Base-by-base conservation (phyloP, 2,113 vertebrate species). In the Pollachius pollachius region DNA sequence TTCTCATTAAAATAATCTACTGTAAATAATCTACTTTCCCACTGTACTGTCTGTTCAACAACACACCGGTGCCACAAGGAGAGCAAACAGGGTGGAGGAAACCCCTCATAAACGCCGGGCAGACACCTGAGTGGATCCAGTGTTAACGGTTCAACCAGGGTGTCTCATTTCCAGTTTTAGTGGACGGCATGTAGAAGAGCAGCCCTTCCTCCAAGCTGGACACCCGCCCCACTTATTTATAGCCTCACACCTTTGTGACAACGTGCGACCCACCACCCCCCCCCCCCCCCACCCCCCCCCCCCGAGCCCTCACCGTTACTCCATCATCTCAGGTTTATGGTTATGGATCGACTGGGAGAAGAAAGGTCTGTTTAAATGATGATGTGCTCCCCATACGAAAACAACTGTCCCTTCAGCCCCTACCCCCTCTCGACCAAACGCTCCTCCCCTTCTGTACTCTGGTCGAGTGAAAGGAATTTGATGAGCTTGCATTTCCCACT, bases 391-490 rank as follows among this genome's bases (percentile, higher is more conserved):
- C 21, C 21, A 71, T 56, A 65, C 16, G 19, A 9, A 63, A 12
- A 60, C 59, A 19, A 57, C 12, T 5, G 41, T 48, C 41, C 41
- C 5, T 65, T 65, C 56, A 7, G 23, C 9, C 70, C 68, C 73
- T 60, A 62, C 56, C 25, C 58, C 48, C 68, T 74, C 73, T 80
- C 79, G 73, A 65, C 83, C 56, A 80, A 70, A 56, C 64, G 58
- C 23, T 34, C 68, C 69, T 62, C 54, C 59, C 83, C 77, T 52
- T 61, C 66, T 67, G 61, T 71, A 78, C 52, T 15, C 27, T 16
- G 71, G 67, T 70, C 69, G 84, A 85, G 71, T 68, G 80, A 75
- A 70, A 87, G 83, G 88, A 89, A 90, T 90, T 72, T 86, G 84
- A 87, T 89, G 88, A 88, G 81, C 82, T 84, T 79, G 88, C 83